Conservation (phyloP, 2,797 vertebrate genomes). For the Xenops minutus region DNA sequence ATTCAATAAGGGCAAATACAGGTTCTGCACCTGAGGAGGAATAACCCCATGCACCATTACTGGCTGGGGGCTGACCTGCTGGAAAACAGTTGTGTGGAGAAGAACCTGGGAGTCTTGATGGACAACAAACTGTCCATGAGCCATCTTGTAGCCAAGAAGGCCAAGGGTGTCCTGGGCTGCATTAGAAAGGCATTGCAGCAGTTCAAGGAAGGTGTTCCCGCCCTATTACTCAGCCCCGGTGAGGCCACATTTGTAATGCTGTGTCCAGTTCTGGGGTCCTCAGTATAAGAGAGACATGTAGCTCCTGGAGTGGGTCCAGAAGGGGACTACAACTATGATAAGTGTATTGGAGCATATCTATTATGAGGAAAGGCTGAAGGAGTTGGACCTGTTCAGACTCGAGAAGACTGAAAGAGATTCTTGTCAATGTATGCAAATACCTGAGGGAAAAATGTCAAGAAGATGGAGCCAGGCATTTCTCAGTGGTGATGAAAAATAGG, state of each 20-base stretch:
- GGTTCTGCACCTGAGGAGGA: background rate
- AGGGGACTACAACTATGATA: background rate
- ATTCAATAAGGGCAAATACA: background rate
- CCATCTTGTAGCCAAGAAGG: background rate
- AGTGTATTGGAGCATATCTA: background rate
- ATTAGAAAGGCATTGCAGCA: background rate
- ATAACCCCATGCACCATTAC: no score
- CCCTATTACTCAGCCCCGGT: background rate
- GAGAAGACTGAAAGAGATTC: background rate
- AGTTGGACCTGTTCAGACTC: background rate
- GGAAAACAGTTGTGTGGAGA: background rate
- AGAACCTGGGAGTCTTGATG: background rate
- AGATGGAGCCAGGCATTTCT: background rate
- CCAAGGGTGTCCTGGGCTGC: background rate
- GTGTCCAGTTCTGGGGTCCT: background rate
- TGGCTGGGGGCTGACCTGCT: background rate
- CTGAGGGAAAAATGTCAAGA: background rate
- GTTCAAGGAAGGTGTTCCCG: no score
- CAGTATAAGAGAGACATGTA: background rate
- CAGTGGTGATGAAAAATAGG: background rate
- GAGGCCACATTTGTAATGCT: background rate
- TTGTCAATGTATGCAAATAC: background rate
- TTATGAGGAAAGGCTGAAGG: background rate
- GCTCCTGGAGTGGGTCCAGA: background rate
- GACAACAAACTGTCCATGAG: background rate